These are phyloP conservation scores for Zeugodacus cucurbitae DNA, from an alignment of 1,140 invertebrate genomes.

Conservation along the genomic window DNA sequence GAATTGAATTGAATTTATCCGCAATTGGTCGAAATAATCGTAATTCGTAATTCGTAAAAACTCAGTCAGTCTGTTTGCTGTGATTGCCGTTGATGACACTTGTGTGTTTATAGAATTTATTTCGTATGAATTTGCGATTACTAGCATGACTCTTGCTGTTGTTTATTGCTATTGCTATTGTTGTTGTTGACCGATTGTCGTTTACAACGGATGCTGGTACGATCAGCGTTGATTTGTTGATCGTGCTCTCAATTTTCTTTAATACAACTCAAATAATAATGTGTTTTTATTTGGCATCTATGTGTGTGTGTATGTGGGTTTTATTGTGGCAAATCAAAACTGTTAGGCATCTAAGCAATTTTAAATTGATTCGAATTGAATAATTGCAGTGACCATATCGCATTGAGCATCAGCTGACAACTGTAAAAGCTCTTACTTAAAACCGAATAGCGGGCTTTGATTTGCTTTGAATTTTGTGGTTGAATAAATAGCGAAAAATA, in stretches of 20 bases:
- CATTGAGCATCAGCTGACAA: background rate
- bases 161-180: background rate
- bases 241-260: background rate
- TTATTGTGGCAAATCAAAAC: background rate
- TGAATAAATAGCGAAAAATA: background rate
- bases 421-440: background rate
- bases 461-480: background rate
- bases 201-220: background rate
- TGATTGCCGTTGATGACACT: slow-evolving; percentile 30
- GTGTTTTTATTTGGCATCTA: background rate
- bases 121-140: slow-evolving; percentile 33
- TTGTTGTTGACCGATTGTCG: background rate
- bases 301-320: background rate
- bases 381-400: slow-evolving; percentile 56
- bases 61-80: background rate
- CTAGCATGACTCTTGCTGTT: background rate
- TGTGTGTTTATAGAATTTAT: slow-evolving; percentile 32
- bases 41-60: slow-evolving; percentile 16
- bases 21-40: slow-evolving; percentile 58
- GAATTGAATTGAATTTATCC: slow-evolving; percentile 64
- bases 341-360: slow-evolving; percentile 15
- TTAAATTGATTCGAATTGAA: slow-evolving; percentile 65
- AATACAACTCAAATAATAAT: slow-evolving; percentile 9
- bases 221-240: background rate
- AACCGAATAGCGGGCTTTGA: background rate